Conservation (phyloP, 2,113 vertebrate genomes). For the Halichoeres trimaculatus region DNA sequence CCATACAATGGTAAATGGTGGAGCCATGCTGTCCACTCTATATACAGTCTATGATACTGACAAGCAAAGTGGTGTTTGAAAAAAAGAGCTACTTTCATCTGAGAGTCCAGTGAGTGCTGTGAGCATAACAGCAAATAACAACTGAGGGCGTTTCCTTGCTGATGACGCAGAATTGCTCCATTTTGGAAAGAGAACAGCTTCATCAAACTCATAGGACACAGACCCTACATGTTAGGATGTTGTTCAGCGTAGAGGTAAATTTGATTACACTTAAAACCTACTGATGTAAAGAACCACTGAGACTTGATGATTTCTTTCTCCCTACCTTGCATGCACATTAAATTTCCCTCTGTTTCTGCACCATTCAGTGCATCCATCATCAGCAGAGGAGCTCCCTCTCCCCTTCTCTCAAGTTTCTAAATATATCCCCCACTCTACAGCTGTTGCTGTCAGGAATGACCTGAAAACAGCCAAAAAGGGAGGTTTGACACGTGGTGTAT, state of each 20-base stretch:
- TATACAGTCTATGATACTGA: no score
- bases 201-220: no score
- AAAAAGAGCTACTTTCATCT: no score
- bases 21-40: no score
- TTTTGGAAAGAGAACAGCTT: no score
- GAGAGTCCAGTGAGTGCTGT: no score
- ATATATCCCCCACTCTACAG: conserved; percentile 63
- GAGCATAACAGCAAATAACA: no score
- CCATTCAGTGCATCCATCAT: conserved; percentile 15
- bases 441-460: conserved; percentile 70
- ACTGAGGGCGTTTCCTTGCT: no score
- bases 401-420: conserved; percentile 62
- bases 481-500: conserved; percentile 58
- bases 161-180: no score
- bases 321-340: neutral
- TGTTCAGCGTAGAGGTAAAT: conserved; percentile 11
- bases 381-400: conserved; percentile 39
- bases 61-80: no score
- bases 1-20: no score
- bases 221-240: conserved; percentile 14
- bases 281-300: conserved; percentile 21
- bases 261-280: conserved; percentile 26
- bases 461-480: conserved; percentile 66
- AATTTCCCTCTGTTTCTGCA: neutral
- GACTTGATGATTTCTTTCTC: neutral